Conservation (phyloP, 2,113 vertebrate genomes). For the Xiphias gladius region DNA sequence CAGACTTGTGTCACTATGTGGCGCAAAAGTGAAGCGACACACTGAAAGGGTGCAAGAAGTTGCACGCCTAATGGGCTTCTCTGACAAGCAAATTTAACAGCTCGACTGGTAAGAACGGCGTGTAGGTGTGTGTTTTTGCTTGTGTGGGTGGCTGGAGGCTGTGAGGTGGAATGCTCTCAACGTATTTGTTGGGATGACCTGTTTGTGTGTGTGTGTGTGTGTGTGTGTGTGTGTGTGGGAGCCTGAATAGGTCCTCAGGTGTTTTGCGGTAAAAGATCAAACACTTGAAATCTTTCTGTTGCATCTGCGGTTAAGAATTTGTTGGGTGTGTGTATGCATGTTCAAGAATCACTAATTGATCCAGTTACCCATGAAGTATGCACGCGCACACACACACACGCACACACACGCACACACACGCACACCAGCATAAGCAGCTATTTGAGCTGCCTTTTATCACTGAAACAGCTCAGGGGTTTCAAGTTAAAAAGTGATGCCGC, state of each 20-base stretch:
- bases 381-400: constrained; percentile 20
- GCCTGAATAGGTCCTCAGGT: background rate
- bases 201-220: background rate
- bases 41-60: background rate
- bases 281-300: constrained; percentile 38
- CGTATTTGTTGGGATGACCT: constrained; percentile 19
- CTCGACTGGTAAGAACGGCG: background rate
- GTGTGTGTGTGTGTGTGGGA: background rate
- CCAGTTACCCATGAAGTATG: background rate
- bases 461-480: background rate
- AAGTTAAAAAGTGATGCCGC: background rate
- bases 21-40: background rate
- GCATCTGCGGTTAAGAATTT: background rate
- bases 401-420: constrained; percentile 4
- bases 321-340: background rate
- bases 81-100: constrained; percentile 24
- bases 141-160: constrained; percentile 35
- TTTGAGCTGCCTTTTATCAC: constrained; percentile 16
- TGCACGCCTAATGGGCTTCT: background rate
- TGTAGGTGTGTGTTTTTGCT: constrained; percentile 37
- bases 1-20: background rate
- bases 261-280: constrained; percentile 45
- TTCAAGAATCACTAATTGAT: constrained; percentile 12
- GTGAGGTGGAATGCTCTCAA: constrained; percentile 12
- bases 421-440: background rate